Base-by-base conservation (phyloP, 2,888 invertebrate species). In the Philereme transversata region DNA sequence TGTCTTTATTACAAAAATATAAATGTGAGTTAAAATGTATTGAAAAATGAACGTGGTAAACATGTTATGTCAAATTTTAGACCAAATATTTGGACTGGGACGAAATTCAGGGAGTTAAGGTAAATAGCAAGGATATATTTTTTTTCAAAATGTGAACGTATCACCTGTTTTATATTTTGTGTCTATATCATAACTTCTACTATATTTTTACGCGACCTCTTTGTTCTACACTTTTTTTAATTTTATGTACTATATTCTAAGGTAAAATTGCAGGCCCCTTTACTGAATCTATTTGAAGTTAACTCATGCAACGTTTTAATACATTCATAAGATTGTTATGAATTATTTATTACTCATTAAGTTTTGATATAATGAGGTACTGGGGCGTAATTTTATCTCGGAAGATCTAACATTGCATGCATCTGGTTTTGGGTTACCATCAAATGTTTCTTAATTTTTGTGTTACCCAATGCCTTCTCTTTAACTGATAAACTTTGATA, bases 71-170 rank as follows among this genome's bases (percentile, higher is more conserved):
- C 40, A 40, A 6, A 6, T 4, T 40, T 46, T 46, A 22, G 22
- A 22, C 22, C 22, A 22, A 22, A 22, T 22, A 22, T 22, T 46
- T 22, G 33, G 5, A 10, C 43, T n/a, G 53, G 47, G 54, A 41
- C 48, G 7, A 41, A 34, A 9, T 10, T 43, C 46, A 41, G 51
- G 38, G 51, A 46, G 36, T 44, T 6, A 41, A 63, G 63, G 63
- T 63, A 63, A 63, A 59, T 63, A 59, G 41, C 4, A 22, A 44
- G 41, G 38, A 10, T 51, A 22, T 22, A 22, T 56, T 52, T 56
- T 46, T 51, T 56, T 36, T 55, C 34, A 43, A 47, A 38, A 35
- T 56, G 63, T 63, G 59, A 54, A 38, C 59, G 63, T 59, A 34
- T 35, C 44, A 51, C 47, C 60, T 55, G 46, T 59, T 33, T 38